Conservation (phyloP, 2,113 vertebrate species). For the Theropithecus gelada region DNA sequence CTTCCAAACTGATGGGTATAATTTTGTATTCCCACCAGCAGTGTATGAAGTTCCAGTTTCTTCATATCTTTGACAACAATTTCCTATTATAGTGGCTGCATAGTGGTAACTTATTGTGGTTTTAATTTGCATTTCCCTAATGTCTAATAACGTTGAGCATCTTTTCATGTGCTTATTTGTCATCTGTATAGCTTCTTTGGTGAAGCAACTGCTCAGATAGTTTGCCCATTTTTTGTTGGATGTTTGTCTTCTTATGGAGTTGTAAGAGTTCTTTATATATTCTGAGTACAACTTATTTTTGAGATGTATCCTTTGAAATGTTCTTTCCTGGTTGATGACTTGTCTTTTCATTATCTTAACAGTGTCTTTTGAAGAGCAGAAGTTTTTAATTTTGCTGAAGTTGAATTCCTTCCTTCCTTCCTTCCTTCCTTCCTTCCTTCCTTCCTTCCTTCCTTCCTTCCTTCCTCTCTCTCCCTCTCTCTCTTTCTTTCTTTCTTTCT, state of each 20-base stretch:
- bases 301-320: neutral
- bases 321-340: neutral
- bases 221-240: neutral
- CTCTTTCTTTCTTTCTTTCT: neutral
- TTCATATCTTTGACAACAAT: neutral
- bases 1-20: neutral
- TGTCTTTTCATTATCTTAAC: neutral
- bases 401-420: neutral
- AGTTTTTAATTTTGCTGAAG: neutral
- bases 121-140: conserved; percentile 6
- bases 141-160: neutral
- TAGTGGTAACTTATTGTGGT: neutral
- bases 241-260: neutral
- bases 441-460: too few relatives aligned
- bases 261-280: neutral
- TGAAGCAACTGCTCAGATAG: neutral
- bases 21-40: neutral
- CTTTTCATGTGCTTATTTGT: neutral
- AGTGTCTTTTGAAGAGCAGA: neutral
- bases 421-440: too few relatives aligned
- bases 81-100: neutral
- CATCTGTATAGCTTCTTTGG: neutral
- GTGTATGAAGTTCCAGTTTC: neutral
- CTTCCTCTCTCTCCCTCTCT: too few relatives aligned
- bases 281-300: neutral